Conservation (phyloP, 1,140 invertebrate genomes). For the Drosophila nikananu region DNA sequence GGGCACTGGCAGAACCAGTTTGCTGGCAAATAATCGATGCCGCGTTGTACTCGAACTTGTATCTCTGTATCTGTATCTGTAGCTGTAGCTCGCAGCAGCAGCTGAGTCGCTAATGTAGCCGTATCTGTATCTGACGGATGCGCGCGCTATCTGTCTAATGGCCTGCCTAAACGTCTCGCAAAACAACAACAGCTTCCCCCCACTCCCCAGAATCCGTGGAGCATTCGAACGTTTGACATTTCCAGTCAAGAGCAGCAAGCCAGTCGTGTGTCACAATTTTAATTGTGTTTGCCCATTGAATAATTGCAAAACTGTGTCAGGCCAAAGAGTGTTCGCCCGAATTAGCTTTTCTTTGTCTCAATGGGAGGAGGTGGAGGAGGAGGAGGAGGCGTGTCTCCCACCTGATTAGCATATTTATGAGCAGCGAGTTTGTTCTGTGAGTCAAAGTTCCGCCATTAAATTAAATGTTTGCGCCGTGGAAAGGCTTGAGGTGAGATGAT, state of each 20-base stretch:
- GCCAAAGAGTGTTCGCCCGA: conserved; percentile 13
- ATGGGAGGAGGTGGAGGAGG: not conserved
- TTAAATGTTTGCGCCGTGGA: conserved; percentile 16
- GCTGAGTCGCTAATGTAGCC: conserved; percentile 34
- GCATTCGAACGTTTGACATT: conserved; percentile 59
- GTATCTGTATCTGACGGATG: conserved; percentile 61
- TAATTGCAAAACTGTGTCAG: conserved; percentile 73
- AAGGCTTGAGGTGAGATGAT: conserved; percentile 28
- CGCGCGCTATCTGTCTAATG: conserved; percentile 61
- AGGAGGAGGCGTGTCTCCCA: conserved; percentile 20
- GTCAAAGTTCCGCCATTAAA: conserved; percentile 33
- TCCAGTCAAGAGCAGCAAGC: conserved; percentile 63
- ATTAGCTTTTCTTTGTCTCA: conserved; percentile 43
- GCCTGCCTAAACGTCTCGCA: conserved; percentile 42
- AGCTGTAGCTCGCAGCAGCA: not conserved
- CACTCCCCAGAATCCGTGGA: not conserved
- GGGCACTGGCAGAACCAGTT: conserved; percentile 65
- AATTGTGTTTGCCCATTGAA: conserved; percentile 70
- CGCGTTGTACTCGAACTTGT: conserved; percentile 52
- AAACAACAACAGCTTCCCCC: conserved; percentile 22
- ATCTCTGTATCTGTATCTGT: conserved; percentile 31
- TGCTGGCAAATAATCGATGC: conserved; percentile 51
- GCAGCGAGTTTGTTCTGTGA: conserved; percentile 13
- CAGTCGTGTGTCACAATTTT: conserved; percentile 69
- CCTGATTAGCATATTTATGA: conserved; percentile 53